Conservation (phyloP, 2,797 vertebrate species). For the Aselliscus stoliczkanus region DNA sequence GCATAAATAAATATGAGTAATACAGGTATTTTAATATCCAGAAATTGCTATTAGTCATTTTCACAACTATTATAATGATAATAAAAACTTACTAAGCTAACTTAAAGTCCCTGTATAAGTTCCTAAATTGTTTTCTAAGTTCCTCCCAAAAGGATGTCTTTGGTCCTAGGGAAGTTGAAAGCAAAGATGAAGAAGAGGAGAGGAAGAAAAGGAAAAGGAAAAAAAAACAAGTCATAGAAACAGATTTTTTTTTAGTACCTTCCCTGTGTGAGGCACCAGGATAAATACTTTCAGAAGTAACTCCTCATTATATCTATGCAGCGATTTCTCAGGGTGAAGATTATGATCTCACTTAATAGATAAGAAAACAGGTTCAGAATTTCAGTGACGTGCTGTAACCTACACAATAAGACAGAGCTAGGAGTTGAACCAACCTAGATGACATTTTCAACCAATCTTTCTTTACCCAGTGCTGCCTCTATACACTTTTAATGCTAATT, state of each 20-base stretch:
- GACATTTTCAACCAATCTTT: slow-evolving; percentile 19
- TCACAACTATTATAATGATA: neutral
- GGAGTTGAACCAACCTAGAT: neutral
- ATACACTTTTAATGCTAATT: slow-evolving; percentile 32
- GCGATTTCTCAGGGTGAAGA: neutral
- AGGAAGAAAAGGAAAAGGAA: neutral
- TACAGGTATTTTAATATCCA: neutral
- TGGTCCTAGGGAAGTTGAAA: neutral
- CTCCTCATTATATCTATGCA: neutral
- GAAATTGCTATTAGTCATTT: slow-evolving; percentile 1
- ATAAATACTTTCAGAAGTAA: slow-evolving; percentile 11
- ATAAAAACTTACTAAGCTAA: neutral
- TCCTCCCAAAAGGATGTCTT: neutral
- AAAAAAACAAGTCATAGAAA: neutral
- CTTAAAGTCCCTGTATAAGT: neutral
- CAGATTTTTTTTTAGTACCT: neutral
- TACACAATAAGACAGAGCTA: neutral
- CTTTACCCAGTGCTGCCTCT: neutral
- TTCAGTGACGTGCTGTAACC: neutral
- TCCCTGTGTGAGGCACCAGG: neutral
- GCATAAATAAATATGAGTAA: neutral
- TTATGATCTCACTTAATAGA: slow-evolving; percentile 2
- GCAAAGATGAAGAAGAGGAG: neutral
- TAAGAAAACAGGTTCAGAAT: neutral
- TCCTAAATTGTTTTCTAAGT: slow-evolving; percentile 13